Percentiles rank a stretch among this genome's conserved stretches.
phyloP scores from a whole-genome alignment of 2,888 invertebrate genomes.

The Platycheirus rosarum region DNA sequence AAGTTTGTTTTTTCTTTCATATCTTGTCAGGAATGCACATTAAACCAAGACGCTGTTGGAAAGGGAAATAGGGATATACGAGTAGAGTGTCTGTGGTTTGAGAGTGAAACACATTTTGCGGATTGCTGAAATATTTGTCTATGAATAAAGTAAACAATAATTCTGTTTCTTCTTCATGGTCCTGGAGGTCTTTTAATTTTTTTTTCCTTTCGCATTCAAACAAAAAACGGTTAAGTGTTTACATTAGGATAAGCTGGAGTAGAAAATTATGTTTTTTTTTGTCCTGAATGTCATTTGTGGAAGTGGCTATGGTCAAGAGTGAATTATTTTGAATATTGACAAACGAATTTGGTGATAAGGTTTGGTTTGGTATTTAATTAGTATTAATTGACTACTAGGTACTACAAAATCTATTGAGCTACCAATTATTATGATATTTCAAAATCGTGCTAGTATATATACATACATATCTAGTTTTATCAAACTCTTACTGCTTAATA shows the following conservation, averaged over 20 bases:
- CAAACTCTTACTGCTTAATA: too few species aligned
- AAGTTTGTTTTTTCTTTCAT: conserved; percentile 43
- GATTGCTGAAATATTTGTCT: conserved; percentile 71
- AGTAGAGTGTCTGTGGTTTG: conserved; percentile 12
- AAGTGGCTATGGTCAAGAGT: too few species aligned
- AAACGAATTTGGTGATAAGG: too few species aligned
- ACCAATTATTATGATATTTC: too few species aligned
- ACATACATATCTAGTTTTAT: too few species aligned
- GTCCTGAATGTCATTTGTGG: background rate
- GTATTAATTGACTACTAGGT: too few species aligned
- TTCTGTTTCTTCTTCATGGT: conserved; percentile 12
- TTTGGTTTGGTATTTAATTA: too few species aligned
- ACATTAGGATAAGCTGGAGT: conserved; percentile 29
- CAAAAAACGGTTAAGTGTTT: background rate
- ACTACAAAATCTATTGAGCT: too few species aligned
- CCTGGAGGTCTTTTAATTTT: background rate
- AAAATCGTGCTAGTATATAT: too few species aligned
- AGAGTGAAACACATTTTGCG: conserved; percentile 62
- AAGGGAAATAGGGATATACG: background rate
- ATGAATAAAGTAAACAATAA: conserved; percentile 49
- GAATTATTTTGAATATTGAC: too few species aligned
- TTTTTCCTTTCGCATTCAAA: background rate
- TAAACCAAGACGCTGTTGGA: conserved; percentile 31
- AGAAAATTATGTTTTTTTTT: conserved; percentile 46
- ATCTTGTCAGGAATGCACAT: conserved; percentile 70